phyloP scores from a whole-genome alignment of 2,113 vertebrate genomes.

The Siniperca chuatsi region DNA sequence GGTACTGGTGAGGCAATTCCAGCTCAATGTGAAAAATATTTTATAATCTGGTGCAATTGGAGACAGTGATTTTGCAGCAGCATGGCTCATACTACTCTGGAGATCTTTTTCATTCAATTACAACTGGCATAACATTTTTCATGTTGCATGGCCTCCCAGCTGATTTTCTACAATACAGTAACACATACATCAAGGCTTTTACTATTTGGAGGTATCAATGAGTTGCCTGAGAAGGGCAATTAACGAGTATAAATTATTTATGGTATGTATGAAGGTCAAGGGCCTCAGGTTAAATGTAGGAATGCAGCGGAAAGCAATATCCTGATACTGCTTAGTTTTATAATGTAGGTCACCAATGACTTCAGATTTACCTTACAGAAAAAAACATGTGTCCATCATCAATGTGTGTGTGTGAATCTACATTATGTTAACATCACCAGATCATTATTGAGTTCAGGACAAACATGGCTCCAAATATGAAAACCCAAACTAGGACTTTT shows the following conservation, averaged over 20 bases:
- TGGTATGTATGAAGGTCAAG: constrained; percentile 61
- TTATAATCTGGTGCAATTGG: neutral
- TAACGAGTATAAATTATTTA: constrained; percentile 67
- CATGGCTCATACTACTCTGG: neutral
- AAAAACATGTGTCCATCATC: neutral
- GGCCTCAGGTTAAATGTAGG: constrained; percentile 53
- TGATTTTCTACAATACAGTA: constrained; percentile 21
- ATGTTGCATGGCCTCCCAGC: constrained; percentile 5
- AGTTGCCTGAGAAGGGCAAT: constrained; percentile 46
- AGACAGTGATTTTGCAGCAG: neutral
- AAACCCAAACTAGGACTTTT: neutral
- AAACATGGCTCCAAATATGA: neutral
- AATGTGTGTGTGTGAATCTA: no score
- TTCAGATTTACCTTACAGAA: neutral
- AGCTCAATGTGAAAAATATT: neutral
- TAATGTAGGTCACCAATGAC: neutral
- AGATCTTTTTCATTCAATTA: neutral
- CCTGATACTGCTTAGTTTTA: neutral
- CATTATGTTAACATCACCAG: neutral
- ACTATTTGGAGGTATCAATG: constrained; percentile 47
- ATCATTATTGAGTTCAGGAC: neutral
- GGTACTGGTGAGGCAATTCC: neutral
- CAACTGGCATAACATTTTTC: constrained; percentile 7
- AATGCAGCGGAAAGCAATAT: constrained; percentile 53
- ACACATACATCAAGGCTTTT: constrained; percentile 14